Evolutionary conservation across 2,113 vertebrate genomes (phyloP).

Genomic region (Axis porcinus): DNA sequence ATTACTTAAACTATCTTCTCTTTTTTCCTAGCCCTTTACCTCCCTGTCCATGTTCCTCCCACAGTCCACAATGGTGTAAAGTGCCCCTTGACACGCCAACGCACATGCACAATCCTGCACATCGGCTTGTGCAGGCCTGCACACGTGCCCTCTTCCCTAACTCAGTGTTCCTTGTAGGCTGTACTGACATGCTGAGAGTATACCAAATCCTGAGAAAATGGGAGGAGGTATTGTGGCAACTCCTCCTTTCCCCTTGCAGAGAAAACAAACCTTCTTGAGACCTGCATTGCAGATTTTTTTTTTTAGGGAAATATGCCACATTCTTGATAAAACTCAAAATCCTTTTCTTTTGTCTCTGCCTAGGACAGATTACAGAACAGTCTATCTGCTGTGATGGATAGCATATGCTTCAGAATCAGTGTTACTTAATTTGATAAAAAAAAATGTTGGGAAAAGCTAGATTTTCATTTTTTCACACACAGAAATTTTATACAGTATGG

Average conservation of each 20-base stretch:
- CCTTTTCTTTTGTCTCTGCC: neutral
- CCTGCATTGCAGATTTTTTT: neutral
- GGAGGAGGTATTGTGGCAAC: neutral
- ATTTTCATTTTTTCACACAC: constrained; percentile 36
- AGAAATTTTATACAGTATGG: constrained; percentile 9
- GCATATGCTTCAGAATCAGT: neutral
- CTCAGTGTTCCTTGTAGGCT: neutral
- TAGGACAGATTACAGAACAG: neutral
- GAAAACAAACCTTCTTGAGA: neutral
- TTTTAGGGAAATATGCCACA: neutral
- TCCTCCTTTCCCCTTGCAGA: neutral
- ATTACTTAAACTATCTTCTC: neutral
- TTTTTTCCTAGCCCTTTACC: neutral
- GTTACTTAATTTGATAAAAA: neutral
- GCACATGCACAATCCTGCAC: rapidly evolving
- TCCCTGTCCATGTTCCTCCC: neutral
- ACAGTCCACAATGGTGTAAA: neutral
- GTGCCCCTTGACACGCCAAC: rapidly evolving
- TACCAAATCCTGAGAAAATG: neutral
- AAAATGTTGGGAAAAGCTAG: neutral
- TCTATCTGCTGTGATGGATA: neutral
- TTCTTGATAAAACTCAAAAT: neutral
- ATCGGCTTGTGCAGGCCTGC: rapidly evolving
- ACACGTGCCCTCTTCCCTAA: too few species aligned
- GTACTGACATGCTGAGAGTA: rapidly evolving